phyloP scores from a whole-genome alignment of 2,113 vertebrate species.

The Pygoscelis adeliae region DNA sequence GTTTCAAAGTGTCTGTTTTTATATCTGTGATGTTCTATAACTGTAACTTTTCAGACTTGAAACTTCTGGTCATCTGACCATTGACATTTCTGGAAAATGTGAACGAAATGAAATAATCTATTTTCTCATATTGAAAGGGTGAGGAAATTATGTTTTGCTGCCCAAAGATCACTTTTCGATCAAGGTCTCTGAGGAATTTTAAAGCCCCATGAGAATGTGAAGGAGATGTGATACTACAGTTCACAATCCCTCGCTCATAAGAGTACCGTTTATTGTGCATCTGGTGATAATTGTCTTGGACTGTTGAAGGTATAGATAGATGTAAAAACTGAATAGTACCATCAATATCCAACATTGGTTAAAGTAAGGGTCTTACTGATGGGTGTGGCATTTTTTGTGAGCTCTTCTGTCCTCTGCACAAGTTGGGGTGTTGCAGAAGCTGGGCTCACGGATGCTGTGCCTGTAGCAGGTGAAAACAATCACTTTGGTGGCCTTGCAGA shows the following conservation, averaged over 20 bases:
- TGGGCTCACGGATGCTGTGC: background rate
- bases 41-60: background rate
- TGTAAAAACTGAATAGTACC: background rate
- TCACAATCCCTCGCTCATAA: background rate
- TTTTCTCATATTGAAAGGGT: background rate
- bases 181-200: background rate
- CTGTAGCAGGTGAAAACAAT: background rate
- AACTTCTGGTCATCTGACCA: background rate
- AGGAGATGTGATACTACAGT: background rate
- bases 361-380: background rate
- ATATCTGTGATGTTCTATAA: background rate
- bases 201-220: background rate
- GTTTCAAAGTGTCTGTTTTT: background rate
- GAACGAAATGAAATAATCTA: background rate
- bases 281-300: background rate
- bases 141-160: background rate
- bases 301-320: background rate
- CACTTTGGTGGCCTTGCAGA: background rate
- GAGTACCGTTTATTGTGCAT: background rate
- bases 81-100: background rate
- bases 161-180: background rate
- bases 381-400: background rate
- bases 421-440: background rate
- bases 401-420: background rate
- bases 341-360: background rate